phyloP scores from a whole-genome alignment of 1,140 invertebrate genomes.

The Aphidius gifuensis region DNA sequence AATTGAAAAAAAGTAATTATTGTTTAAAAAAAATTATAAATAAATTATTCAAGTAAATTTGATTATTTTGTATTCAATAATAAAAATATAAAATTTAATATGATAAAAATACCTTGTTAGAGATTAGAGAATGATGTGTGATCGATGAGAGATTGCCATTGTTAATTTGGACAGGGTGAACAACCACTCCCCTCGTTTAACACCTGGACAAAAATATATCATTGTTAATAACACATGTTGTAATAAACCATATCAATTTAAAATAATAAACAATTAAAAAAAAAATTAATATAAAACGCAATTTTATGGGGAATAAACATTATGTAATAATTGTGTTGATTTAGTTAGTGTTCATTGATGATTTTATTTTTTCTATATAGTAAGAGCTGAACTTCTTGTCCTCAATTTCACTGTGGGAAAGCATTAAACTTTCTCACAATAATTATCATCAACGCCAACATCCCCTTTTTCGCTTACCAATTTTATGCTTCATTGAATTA shows the following conservation, averaged over 20 bases:
- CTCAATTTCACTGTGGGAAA: not conserved
- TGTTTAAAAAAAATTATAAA: not conserved
- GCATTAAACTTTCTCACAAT: constrained; percentile 23
- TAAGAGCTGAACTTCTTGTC: not conserved
- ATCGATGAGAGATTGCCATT: not conserved
- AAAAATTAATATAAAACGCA: not conserved
- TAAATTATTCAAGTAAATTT: too few species aligned
- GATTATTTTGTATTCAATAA: too few species aligned
- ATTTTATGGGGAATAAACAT: not conserved
- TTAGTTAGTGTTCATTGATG: not conserved
- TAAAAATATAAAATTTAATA: too few species aligned
- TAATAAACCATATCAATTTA: too few species aligned
- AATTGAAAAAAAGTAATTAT: not conserved
- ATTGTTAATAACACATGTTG: constrained; percentile 11
- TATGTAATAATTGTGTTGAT: constrained; percentile 8
- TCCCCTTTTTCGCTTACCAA: not conserved
- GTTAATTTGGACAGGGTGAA: not conserved
- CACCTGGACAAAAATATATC: constrained; percentile 27
- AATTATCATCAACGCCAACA: constrained; percentile 13
- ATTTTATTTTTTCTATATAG: constrained; percentile 21
- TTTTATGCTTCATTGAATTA: constrained; percentile 10
- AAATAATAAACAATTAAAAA: constrained; percentile 14
- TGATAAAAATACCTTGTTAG: not conserved
- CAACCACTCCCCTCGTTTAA: constrained; percentile 32
- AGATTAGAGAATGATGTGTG: not conserved